phyloP scores from a whole-genome alignment of 2,888 invertebrate species.

The Zhengitettix transpicula region DNA sequence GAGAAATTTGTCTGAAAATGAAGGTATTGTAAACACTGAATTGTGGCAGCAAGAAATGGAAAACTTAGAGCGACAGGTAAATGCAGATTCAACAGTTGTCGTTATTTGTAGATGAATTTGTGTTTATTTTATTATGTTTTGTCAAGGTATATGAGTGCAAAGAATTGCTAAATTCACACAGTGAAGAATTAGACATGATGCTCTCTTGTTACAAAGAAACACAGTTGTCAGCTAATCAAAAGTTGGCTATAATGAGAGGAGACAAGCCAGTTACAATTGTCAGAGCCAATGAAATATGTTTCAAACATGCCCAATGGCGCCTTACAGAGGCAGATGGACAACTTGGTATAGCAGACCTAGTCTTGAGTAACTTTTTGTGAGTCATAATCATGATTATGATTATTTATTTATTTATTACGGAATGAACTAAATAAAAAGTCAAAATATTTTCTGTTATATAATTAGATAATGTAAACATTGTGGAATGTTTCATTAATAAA shows the following conservation, averaged over 20 bases:
- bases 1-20: constrained; percentile 44
- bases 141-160: constrained; percentile 73
- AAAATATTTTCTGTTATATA: too few relatives aligned
- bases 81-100: background rate
- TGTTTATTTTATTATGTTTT: background rate
- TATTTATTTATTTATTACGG: background rate
- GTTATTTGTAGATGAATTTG: background rate
- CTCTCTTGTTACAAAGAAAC: constrained; percentile 80
- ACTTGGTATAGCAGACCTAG: constrained; percentile 89
- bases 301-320: constrained; percentile 95
- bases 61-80: constrained; percentile 50
- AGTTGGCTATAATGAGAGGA: constrained; percentile 43
- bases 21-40: constrained; percentile 29
- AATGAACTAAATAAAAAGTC: too few relatives aligned
- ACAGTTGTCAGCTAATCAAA: constrained; percentile 36
- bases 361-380: constrained; percentile 86
- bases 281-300: constrained; percentile 86
- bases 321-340: constrained; percentile 96
- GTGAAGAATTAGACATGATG: constrained; percentile 91
- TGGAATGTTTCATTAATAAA: too few relatives aligned
- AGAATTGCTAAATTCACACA: constrained; percentile 67
- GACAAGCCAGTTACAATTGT: constrained; percentile 58
- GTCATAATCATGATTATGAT: constrained; percentile 16
- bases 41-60: constrained; percentile 46
- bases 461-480: too few relatives aligned